Evolutionary conservation across 2,797 vertebrate species (phyloP).

Genomic region (Acanthurus leucopareius): DNA sequence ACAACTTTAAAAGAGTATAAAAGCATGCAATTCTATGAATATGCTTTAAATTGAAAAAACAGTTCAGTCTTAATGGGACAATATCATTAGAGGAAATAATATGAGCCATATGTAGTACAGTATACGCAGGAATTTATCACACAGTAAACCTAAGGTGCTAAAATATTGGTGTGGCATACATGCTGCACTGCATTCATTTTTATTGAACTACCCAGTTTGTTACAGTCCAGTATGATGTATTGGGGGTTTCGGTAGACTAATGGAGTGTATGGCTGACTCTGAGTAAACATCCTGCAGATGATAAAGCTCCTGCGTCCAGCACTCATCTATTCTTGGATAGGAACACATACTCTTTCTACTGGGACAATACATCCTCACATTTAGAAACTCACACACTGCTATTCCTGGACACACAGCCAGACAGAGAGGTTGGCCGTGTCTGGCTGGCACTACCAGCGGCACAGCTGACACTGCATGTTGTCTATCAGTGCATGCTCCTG

Average conservation of each 20-base stretch:
- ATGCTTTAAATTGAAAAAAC: constrained; percentile 14
- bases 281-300: constrained; percentile 76
- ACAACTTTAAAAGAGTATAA: not conserved
- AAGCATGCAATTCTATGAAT: not conserved
- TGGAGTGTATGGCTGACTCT: constrained; percentile 65
- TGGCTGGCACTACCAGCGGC: constrained; percentile 44
- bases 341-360: constrained; percentile 64
- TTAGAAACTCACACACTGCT: constrained; percentile 26
- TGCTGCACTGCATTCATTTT: constrained; percentile 63
- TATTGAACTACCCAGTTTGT: constrained; percentile 50
- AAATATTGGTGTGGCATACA: constrained; percentile 63
- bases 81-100: constrained; percentile 20
- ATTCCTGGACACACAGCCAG: constrained; percentile 62
- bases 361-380: constrained; percentile 49
- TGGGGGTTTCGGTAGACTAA: constrained; percentile 70
- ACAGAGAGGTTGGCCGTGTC: constrained; percentile 50
- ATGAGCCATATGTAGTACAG: constrained; percentile 17
- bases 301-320: constrained; percentile 73
- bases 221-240: constrained; percentile 71
- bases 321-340: constrained; percentile 73
- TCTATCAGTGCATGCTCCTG: constrained; percentile 10
- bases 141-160: constrained; percentile 30
- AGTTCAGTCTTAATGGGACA: constrained; percentile 13
- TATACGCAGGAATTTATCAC: constrained; percentile 38
- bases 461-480: constrained; percentile 60